Percentiles rank a stretch among this genome's conserved stretches.
phyloP scores from a whole-genome alignment of 2,797 vertebrate species.

The Tangara arthus region DNA sequence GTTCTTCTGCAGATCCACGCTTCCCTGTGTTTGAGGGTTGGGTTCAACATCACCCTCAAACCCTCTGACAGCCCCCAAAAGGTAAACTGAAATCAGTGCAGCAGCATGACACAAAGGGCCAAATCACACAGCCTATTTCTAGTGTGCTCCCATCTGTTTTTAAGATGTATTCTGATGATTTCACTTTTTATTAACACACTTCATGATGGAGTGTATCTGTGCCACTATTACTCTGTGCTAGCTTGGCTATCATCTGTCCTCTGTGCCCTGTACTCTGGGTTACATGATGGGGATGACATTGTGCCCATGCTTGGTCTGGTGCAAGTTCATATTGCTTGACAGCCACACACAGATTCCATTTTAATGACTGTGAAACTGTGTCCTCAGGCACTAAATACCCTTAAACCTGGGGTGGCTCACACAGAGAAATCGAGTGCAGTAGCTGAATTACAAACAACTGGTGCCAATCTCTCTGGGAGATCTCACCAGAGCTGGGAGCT shows the following conservation, averaged over 20 bases:
- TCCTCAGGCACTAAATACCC: neutral
- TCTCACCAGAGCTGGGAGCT: neutral
- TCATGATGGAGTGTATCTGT: neutral
- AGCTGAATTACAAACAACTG: neutral
- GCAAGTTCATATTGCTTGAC: neutral
- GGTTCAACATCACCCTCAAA: neutral
- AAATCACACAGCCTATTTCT: neutral
- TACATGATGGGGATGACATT: neutral
- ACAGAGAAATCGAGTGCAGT: neutral
- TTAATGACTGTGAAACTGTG: neutral
- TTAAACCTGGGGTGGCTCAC: neutral
- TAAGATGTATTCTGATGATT: neutral
- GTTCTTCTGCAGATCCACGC: neutral
- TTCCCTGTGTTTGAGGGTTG: neutral
- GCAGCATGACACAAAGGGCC: neutral
- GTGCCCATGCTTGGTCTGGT: neutral
- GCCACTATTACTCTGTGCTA: neutral
- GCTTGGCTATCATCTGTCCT: neutral
- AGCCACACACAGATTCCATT: neutral
- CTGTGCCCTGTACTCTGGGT: neutral
- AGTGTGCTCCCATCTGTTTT: neutral
- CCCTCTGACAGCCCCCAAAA: neutral
- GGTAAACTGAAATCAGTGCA: neutral
- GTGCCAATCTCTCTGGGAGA: neutral
- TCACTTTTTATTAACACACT: neutral